These are phyloP conservation scores for Pyrocephalus nanus DNA, from an alignment of 2,797 vertebrate species.

Conservation along the genomic window DNA sequence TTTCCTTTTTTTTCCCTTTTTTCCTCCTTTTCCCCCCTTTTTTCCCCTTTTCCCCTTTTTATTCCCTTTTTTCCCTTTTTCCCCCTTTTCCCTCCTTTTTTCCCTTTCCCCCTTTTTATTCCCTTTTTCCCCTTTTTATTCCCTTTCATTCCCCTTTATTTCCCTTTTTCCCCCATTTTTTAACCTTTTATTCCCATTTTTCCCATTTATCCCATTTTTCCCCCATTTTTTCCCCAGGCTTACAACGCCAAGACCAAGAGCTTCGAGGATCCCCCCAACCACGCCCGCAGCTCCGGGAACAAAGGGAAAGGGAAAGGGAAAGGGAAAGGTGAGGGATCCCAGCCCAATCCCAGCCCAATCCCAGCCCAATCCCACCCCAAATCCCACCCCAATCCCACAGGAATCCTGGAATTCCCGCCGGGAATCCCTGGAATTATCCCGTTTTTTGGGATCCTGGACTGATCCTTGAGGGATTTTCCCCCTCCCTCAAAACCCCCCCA, in stretches of 20 bases:
- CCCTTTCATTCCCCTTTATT: too few species aligned
- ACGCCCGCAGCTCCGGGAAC: slow-evolving; percentile 85
- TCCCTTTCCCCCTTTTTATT: too few species aligned
- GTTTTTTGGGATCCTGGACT: too few species aligned
- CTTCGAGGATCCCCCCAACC: slow-evolving; percentile 97
- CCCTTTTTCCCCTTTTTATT: too few species aligned
- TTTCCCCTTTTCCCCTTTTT: too few species aligned
- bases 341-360: not conserved
- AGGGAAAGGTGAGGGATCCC: slow-evolving; percentile 86
- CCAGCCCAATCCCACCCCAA: not conserved
- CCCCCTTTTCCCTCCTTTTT: too few species aligned
- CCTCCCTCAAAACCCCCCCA: too few species aligned
- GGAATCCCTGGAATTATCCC: not conserved
- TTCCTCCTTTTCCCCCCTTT: too few species aligned
- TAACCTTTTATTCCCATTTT: too few species aligned
- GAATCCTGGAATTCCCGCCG: not conserved
- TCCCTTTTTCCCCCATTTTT: too few species aligned
- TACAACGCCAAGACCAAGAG: slow-evolving; percentile 91
- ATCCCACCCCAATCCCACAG: not conserved
- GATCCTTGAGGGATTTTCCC: not conserved
- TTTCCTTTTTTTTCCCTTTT: too few species aligned
- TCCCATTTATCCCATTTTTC: not conserved
- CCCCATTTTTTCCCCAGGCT: slow-evolving; percentile 76
- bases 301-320: slow-evolving; percentile 97
- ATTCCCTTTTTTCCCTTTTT: too few species aligned